phyloP scores from a whole-genome alignment of 2,113 vertebrate genomes.

The Festucalex cinctus region DNA sequence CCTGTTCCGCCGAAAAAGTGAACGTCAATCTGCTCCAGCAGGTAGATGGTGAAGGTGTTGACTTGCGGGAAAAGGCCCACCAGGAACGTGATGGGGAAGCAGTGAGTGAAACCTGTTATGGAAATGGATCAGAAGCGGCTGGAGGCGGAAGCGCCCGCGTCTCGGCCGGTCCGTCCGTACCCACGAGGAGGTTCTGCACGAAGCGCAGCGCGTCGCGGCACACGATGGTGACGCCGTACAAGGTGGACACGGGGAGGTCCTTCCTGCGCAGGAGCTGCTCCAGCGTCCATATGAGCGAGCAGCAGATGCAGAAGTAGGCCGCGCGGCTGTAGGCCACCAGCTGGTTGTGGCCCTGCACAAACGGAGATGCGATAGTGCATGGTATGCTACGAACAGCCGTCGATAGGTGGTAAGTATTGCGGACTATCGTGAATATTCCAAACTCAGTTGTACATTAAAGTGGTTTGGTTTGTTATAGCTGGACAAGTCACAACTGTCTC shows the following conservation, averaged over 20 bases:
- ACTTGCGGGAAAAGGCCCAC: constrained; percentile 96
- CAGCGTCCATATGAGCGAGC: constrained; percentile 90
- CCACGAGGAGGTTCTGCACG: constrained; percentile 83
- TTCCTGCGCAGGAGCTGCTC: constrained; percentile 82
- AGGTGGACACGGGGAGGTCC: constrained; percentile 75
- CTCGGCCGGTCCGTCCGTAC: constrained; percentile 63
- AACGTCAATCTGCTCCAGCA: constrained; percentile 94
- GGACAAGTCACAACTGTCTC: too few species aligned
- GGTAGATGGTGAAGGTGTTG: constrained; percentile 92
- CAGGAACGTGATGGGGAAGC: constrained; percentile 91
- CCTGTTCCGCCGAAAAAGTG: constrained; percentile 94
- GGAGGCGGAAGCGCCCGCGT: neutral
- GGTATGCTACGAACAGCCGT: too few species aligned
- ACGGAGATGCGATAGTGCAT: neutral
- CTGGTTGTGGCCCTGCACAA: constrained; percentile 89
- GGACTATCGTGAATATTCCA: too few species aligned
- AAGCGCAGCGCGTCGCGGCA: constrained; percentile 77
- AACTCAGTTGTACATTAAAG: too few species aligned
- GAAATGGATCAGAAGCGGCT: neutral
- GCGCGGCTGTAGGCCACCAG: constrained; percentile 93
- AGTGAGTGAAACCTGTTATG: constrained; percentile 83
- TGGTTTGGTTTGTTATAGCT: too few species aligned
- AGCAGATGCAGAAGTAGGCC: constrained; percentile 93
- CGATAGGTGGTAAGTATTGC: too few species aligned
- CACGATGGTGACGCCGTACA: constrained; percentile 88